phyloP scores from a whole-genome alignment of 2,113 vertebrate species.

The Marmota monax region DNA sequence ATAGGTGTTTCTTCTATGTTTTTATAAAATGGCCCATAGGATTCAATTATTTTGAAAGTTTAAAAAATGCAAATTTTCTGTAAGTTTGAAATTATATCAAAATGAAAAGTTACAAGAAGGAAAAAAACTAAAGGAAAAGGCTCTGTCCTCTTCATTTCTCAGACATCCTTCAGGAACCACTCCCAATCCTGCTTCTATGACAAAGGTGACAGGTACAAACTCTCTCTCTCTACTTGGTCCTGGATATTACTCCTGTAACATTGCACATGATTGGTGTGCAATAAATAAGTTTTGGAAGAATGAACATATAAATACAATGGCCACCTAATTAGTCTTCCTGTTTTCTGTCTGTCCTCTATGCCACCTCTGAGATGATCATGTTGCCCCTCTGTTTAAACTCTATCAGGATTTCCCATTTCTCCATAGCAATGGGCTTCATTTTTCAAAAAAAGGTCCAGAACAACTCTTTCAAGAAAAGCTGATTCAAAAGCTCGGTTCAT shows the following conservation, averaged over 20 bases:
- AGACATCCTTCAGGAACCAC: neutral
- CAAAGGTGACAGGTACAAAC: neutral
- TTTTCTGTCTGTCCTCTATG: neutral
- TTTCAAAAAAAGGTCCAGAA: neutral
- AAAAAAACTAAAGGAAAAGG: neutral
- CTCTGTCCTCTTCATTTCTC: neutral
- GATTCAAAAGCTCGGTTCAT: neutral
- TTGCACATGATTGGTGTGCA: neutral
- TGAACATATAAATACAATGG: neutral
- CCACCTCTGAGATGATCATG: neutral
- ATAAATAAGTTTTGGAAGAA: conserved; percentile 37
- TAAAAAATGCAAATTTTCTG: neutral
- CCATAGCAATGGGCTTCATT: neutral
- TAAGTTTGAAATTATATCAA: conserved; percentile 28
- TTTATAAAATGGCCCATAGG: neutral
- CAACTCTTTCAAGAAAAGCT: neutral
- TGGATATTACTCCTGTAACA: neutral
- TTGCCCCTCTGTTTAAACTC: neutral
- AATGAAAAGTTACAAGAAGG: neutral
- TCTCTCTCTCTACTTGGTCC: neutral
- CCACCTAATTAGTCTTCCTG: neutral
- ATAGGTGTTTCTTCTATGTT: neutral
- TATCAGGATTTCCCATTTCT: neutral
- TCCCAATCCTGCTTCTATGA: neutral
- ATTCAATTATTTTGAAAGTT: neutral